Percentiles rank a stretch among this genome's conserved stretches.
Conservation (phyloP, 2,113 vertebrate genomes). For the Fukomys damarensis region DNA sequence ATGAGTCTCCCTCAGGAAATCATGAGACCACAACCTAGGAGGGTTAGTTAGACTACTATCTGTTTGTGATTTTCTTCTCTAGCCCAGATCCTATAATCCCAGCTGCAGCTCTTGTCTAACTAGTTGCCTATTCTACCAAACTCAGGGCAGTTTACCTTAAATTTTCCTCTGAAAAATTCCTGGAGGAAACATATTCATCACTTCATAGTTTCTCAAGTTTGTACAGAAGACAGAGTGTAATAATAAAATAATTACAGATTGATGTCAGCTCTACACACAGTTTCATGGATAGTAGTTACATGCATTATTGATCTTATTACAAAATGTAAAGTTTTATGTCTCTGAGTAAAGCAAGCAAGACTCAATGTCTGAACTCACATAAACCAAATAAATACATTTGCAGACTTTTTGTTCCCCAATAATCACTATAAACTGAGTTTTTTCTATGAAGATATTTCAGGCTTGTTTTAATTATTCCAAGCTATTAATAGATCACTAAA, state of each 20-base stretch:
- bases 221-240: not conserved
- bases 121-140: not conserved
- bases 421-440: not conserved
- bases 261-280: not conserved
- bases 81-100: not conserved
- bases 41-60: not conserved
- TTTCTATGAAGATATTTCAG: slow-evolving; percentile 20
- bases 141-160: not conserved
- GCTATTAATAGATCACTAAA: slow-evolving; percentile 19
- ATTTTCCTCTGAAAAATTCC: not conserved
- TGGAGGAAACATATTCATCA: not conserved
- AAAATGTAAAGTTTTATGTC: not conserved
- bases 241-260: not conserved
- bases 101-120: not conserved
- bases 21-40: not conserved
- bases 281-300: not conserved
- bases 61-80: not conserved
- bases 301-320: not conserved
- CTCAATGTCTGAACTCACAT: not conserved
- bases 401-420: not conserved
- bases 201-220: not conserved
- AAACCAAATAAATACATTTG: not conserved
- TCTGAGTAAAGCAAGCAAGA: not conserved
- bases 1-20: not conserved
- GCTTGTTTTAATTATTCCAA: slow-evolving; percentile 61